phyloP scores from a whole-genome alignment of 2,888 invertebrate species.

The Sphinx pinastri region DNA sequence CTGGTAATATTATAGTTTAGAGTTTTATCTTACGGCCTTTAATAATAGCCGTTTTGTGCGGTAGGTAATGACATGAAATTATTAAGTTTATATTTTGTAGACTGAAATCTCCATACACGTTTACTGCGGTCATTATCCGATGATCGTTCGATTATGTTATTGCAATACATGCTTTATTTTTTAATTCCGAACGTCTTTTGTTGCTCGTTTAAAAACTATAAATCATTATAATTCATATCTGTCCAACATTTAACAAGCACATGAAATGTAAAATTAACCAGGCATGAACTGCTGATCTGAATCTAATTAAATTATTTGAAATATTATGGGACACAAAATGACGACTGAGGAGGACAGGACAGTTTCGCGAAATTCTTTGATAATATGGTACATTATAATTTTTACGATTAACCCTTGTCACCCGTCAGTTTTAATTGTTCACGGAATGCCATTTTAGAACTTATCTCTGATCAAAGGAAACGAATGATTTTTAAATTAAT shows the following conservation, averaged over 20 bases:
- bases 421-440: slow-evolving; percentile 60
- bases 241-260: too few species aligned
- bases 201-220: background rate
- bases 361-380: slow-evolving; percentile 42
- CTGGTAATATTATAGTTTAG: slow-evolving; percentile 44
- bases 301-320: slow-evolving; percentile 69
- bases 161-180: background rate
- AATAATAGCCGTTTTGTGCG: slow-evolving; percentile 42
- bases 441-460: slow-evolving; percentile 39
- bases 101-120: background rate
- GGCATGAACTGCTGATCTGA: slow-evolving; percentile 38
- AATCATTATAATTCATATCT: background rate
- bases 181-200: background rate
- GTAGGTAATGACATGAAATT: slow-evolving; percentile 43
- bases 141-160: background rate
- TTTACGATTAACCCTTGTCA: slow-evolving; percentile 37
- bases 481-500: background rate
- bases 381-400: slow-evolving; percentile 14
- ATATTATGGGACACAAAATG: slow-evolving; percentile 62
- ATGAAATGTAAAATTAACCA: too few species aligned
- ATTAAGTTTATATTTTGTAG: slow-evolving; percentile 32
- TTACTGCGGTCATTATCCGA: background rate
- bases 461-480: slow-evolving; percentile 38
- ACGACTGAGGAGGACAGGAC: slow-evolving; percentile 43
- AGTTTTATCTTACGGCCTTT: slow-evolving; percentile 44